Percentiles rank a stretch among this genome's conserved stretches.
These are phyloP conservation scores for Microctonus brassicae DNA, from an alignment of 2,888 invertebrate genomes.

Conservation along the genomic window DNA sequence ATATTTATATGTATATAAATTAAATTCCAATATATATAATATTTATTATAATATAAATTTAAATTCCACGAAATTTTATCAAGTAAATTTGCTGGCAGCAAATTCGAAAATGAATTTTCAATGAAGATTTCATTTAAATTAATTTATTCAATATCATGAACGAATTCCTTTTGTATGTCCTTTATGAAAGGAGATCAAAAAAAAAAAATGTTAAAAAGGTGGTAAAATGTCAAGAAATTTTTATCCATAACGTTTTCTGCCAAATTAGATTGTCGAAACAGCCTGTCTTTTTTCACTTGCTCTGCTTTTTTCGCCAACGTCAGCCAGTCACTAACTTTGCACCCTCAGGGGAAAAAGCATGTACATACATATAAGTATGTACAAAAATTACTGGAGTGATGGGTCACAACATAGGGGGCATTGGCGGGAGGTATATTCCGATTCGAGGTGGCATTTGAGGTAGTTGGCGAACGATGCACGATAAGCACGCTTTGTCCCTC, in stretches of 20 bases:
- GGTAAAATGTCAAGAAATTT: slow-evolving; percentile 17
- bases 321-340: slow-evolving; percentile 54
- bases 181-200: not conserved
- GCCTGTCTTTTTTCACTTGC: slow-evolving; percentile 32
- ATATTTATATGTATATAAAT: not conserved
- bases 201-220: not conserved
- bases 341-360: not conserved
- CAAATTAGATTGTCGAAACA: slow-evolving; percentile 58
- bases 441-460: slow-evolving; percentile 49
- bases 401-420: slow-evolving; percentile 26
- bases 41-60: not conserved
- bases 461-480: slow-evolving; percentile 67
- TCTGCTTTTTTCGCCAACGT: slow-evolving; percentile 61
- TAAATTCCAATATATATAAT: not conserved
- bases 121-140: not conserved
- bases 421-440: slow-evolving; percentile 12
- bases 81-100: not conserved
- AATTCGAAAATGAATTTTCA: not conserved
- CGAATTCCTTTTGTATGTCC: not conserved
- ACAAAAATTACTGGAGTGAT: slow-evolving; percentile 27
- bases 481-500: slow-evolving; percentile 68
- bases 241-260: slow-evolving; percentile 26
- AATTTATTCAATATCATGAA: not conserved
- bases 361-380: slow-evolving; percentile 24
- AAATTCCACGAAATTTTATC: too few relatives aligned